phyloP scores from a whole-genome alignment of 2,113 vertebrate genomes.

The Petrocephalus microphthalmus region DNA sequence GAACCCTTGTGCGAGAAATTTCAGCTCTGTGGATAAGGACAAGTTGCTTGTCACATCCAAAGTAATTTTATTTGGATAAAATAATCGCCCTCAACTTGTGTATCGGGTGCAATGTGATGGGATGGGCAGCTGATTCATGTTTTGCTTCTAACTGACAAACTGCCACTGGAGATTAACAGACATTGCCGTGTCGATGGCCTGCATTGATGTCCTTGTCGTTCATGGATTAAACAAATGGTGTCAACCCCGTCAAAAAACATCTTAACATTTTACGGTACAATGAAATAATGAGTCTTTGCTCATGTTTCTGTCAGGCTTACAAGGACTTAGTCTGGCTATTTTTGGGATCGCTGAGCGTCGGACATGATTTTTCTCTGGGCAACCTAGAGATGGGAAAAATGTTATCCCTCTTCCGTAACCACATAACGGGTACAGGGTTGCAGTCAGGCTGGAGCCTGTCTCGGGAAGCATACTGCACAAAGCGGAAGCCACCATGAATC shows the following conservation, averaged over 20 bases:
- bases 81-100: background rate
- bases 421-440: background rate
- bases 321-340: constrained; percentile 39
- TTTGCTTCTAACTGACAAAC: constrained; percentile 3
- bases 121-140: constrained; percentile 13
- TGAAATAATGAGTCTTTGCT: constrained; percentile 25
- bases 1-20: background rate
- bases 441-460: background rate
- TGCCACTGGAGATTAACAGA: constrained; percentile 22
- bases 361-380: background rate
- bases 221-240: constrained; percentile 33
- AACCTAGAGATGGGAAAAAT: background rate
- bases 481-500: background rate
- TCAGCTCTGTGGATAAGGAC: background rate
- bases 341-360: background rate
- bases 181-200: constrained; percentile 9
- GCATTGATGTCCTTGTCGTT: constrained; percentile 38
- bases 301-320: constrained; percentile 49
- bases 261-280: background rate
- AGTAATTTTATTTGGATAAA: constrained; percentile 6
- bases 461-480: background rate
- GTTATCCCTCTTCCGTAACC: background rate
- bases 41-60: constrained; percentile 16
- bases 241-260: constrained; percentile 25
- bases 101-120: background rate